phyloP scores from a whole-genome alignment of 2,113 vertebrate genomes.

The Euleptes europaea region DNA sequence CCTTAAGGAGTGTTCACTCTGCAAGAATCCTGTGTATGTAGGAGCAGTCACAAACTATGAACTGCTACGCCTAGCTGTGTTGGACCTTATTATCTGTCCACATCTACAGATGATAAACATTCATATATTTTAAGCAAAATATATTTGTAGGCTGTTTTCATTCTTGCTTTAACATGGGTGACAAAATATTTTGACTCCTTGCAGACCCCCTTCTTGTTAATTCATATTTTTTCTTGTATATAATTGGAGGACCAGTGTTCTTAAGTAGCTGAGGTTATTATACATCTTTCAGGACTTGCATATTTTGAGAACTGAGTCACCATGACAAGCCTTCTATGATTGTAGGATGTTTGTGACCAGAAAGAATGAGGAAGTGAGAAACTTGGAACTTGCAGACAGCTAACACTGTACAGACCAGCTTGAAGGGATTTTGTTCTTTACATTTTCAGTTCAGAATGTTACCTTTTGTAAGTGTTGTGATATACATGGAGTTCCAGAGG shows the following conservation, averaged over 20 bases:
- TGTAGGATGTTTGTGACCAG: neutral
- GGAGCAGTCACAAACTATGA: neutral
- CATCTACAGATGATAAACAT: neutral
- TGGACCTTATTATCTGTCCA: neutral
- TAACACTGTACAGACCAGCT: neutral
- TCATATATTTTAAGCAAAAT: neutral
- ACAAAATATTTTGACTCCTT: neutral
- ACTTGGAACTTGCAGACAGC: neutral
- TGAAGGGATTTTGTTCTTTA: neutral
- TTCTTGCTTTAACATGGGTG: neutral
- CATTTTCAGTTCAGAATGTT: fast-evolving
- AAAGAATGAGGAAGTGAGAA: neutral
- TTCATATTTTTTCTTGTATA: neutral
- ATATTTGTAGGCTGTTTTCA: neutral
- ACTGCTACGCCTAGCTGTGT: neutral
- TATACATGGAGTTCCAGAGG: conserved; percentile 40
- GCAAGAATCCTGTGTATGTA: neutral
- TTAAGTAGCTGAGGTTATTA: neutral
- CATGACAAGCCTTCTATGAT: neutral
- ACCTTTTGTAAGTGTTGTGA: neutral
- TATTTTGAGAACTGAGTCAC: neutral
- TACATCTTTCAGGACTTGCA: neutral
- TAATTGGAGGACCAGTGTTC: neutral
- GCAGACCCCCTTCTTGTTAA: too few species aligned
- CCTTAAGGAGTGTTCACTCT: neutral